These are phyloP conservation scores for Portevinia maculata DNA, from an alignment of 2,888 invertebrate genomes.

Conservation along the genomic window DNA sequence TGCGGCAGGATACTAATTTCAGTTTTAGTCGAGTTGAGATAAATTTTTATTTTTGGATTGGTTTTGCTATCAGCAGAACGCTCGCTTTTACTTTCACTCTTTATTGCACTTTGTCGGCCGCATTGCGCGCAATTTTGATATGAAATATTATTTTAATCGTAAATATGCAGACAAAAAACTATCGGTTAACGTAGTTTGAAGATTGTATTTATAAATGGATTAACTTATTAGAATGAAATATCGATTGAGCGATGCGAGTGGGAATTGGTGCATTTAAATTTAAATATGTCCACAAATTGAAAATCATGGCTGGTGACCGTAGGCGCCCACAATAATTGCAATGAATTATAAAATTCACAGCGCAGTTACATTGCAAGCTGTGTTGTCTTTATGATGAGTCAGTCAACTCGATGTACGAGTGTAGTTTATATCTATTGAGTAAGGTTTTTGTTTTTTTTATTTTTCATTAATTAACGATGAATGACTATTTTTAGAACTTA, in stretches of 20 bases:
- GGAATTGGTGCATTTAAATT: constrained; percentile 59
- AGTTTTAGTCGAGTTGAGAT: constrained; percentile 57
- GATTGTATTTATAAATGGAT: constrained; percentile 51
- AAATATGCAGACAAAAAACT: constrained; percentile 28
- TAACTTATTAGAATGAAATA: constrained; percentile 68
- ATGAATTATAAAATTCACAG: constrained; percentile 45
- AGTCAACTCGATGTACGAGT: background rate
- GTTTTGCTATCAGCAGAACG: background rate
- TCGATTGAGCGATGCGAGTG: constrained; percentile 44
- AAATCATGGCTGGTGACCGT: constrained; percentile 1
- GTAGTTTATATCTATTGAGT: constrained; percentile 26
- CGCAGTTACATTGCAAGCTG: constrained; percentile 24
- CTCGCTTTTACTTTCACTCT: constrained; percentile 7
- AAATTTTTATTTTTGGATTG: constrained; percentile 38
- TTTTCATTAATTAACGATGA: constrained; percentile 53
- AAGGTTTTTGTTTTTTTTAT: constrained; percentile 10
- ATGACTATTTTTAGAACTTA: constrained; percentile 65
- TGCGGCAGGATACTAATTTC: constrained; percentile 59
- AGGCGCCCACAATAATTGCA: no score
- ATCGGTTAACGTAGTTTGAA: constrained; percentile 6
- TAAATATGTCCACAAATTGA: constrained; percentile 59
- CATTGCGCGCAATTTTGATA: constrained; percentile 45
- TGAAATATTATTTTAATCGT: constrained; percentile 73
- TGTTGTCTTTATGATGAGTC: constrained; percentile 34
- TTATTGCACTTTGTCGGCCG: constrained; percentile 49